phyloP scores from a whole-genome alignment of 2,113 vertebrate species.

The Garra rufa region DNA sequence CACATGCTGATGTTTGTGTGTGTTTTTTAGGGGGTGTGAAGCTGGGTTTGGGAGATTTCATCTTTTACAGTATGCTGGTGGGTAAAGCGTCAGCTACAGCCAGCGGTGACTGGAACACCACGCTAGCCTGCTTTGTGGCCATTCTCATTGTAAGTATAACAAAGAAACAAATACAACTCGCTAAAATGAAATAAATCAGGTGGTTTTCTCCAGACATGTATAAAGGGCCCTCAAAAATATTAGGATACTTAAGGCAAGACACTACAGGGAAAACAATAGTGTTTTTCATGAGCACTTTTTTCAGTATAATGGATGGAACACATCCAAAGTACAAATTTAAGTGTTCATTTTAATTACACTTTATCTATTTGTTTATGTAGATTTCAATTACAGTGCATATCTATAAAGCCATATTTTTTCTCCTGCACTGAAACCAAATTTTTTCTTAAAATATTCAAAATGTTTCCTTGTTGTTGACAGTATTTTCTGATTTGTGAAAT shows the following conservation, averaged over 20 bases:
- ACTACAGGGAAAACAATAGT: too few species aligned
- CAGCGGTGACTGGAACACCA: conserved; percentile 99
- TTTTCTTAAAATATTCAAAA: too few species aligned
- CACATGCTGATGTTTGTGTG: conserved; percentile 32
- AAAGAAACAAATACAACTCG: neutral
- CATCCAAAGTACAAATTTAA: too few species aligned
- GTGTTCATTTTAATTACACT: too few species aligned
- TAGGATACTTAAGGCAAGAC: neutral
- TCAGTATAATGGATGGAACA: too few species aligned
- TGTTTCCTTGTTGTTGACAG: too few species aligned
- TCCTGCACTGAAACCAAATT: too few species aligned
- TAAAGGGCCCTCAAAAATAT: neutral
- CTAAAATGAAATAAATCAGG: neutral
- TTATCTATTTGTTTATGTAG: too few species aligned
- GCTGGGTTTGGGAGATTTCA: conserved; percentile 96
- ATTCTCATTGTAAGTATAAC: conserved; percentile 91
- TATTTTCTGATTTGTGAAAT: too few species aligned
- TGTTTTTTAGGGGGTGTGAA: conserved; percentile 91
- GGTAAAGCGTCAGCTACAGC: conserved; percentile 98
- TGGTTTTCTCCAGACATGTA: neutral
- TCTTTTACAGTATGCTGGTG: conserved; percentile 99
- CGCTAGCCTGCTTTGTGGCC: conserved; percentile 96
- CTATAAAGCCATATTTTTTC: too few species aligned
- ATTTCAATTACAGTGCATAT: too few species aligned
- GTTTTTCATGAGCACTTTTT: too few species aligned